phyloP scores from a whole-genome alignment of 2,113 vertebrate genomes.

The Psilopsiagon aymara region DNA sequence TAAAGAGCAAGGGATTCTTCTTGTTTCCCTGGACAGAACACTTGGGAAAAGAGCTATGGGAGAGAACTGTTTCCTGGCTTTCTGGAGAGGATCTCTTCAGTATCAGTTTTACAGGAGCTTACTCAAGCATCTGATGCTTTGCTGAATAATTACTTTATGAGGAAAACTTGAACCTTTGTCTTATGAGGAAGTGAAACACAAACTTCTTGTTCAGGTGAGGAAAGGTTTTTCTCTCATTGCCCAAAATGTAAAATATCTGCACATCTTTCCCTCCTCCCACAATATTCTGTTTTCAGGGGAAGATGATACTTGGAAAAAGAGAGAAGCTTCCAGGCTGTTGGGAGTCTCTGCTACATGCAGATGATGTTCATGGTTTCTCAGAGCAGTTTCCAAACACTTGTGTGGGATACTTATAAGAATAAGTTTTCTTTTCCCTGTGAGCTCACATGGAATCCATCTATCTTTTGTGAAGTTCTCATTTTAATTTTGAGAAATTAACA shows the following conservation, averaged over 20 bases:
- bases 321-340: neutral
- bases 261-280: accelerated
- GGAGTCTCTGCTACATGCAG: neutral
- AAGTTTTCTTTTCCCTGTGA: neutral
- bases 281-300: neutral
- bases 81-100: neutral
- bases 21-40: neutral
- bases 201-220: neutral
- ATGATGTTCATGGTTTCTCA: neutral
- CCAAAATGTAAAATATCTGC: neutral
- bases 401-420: neutral
- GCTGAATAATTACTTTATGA: neutral
- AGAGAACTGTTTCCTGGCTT: neutral
- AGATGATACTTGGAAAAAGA: neutral
- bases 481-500: neutral
- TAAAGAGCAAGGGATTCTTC: neutral
- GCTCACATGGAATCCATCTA: neutral
- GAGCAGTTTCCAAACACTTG: neutral
- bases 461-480: neutral
- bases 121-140: neutral
- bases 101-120: neutral
- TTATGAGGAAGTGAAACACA: neutral
- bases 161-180: neutral
- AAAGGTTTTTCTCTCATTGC: neutral
- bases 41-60: neutral